A percentile compares a stretch with the other conserved stretches of the same genome.
Conservation (phyloP, 2,888 invertebrate genomes). For the Allolobophora icterica region DNA sequence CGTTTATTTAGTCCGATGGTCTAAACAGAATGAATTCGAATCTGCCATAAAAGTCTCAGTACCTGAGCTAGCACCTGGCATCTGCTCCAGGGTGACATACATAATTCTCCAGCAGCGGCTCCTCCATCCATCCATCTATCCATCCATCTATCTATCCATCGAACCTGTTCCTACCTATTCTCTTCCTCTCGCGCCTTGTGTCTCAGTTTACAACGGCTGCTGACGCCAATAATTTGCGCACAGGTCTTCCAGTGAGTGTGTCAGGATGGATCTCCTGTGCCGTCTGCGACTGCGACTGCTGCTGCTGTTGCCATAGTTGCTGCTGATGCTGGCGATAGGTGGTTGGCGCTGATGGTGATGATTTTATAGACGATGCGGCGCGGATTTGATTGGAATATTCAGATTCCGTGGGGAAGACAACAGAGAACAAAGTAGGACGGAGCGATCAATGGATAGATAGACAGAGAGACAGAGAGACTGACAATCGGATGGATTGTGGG, state of each 20-base stretch:
- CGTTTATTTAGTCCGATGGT: not conserved
- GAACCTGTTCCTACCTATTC: not conserved
- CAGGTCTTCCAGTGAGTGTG: not conserved
- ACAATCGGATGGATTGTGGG: no score
- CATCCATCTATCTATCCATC: not conserved
- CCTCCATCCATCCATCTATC: not conserved
- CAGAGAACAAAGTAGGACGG: no score
- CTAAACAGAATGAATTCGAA: not conserved
- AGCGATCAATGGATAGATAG: no score
- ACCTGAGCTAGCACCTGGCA: not conserved
- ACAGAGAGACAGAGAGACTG: no score
- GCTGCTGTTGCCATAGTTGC: not conserved
- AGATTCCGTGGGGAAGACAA: not conserved
- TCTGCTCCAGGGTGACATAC: not conserved
- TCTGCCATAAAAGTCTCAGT: not conserved
- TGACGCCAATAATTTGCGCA: not conserved
- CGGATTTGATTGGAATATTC: not conserved
- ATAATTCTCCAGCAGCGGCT: not conserved
- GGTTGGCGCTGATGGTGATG: not conserved
- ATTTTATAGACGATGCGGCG: constrained; percentile 5
- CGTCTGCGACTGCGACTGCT: not conserved
- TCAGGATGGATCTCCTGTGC: not conserved
- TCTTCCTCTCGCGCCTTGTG: not conserved
- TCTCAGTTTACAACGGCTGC: not conserved
- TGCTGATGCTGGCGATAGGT: not conserved